Percentiles rank a stretch among this genome's conserved stretches.
Evolutionary conservation across 1,140 invertebrate species (phyloP).

Genomic region (Hylaeus anthracinus): DNA sequence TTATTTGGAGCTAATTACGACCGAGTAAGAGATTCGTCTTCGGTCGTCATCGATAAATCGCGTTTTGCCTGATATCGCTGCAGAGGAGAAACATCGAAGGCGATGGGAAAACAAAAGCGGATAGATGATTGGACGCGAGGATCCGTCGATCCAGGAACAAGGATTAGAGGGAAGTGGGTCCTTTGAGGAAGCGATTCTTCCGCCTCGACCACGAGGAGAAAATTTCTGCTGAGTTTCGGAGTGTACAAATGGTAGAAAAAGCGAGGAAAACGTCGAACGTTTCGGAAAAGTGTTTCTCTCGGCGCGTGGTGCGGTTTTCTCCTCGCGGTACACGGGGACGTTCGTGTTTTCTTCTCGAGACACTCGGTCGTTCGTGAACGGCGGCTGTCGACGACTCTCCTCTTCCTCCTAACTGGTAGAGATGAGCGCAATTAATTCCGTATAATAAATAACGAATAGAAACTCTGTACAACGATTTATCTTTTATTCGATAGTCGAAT

Average conservation of each 20-base stretch:
- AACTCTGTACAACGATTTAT: too few relatives aligned
- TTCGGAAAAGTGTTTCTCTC: neutral
- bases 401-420: too few relatives aligned
- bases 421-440: too few relatives aligned
- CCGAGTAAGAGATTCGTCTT: too few relatives aligned
- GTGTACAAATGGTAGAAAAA: neutral
- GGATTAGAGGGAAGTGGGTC: neutral
- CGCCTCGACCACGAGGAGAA: neutral
- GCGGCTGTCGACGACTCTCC: conserved; percentile 25
- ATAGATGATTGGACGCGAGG: neutral
- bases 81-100: conserved; percentile 3
- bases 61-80: too few relatives aligned
- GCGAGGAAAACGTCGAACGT: neutral
- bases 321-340: too few relatives aligned
- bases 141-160: neutral
- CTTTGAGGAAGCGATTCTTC: neutral
- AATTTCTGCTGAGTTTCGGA: neutral
- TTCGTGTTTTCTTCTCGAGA: too few relatives aligned
- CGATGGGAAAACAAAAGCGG: neutral
- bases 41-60: too few relatives aligned
- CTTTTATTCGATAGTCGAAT: too few relatives aligned
- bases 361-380: neutral
- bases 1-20: too few relatives aligned
- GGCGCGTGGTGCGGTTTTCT: too few relatives aligned
- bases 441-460: too few relatives aligned